A percentile compares a stretch with the other conserved stretches of the same genome.
phyloP scores from a whole-genome alignment of 1,140 invertebrate species.

The Drosophila rhopaloa region DNA sequence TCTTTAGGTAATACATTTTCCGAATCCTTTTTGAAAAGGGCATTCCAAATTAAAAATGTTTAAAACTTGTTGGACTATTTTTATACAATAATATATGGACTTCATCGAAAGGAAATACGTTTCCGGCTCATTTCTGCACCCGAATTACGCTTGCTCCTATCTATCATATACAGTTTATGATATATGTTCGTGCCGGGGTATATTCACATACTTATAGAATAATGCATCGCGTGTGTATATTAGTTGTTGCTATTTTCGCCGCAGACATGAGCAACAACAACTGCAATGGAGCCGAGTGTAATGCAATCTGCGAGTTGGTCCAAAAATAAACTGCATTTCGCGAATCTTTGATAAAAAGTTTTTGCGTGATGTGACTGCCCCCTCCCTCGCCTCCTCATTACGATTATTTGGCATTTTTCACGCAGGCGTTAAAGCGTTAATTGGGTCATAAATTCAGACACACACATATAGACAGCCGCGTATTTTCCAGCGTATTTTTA shows the following conservation, averaged over 20 bases:
- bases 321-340: constrained; percentile 70
- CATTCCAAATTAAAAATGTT: too few relatives aligned
- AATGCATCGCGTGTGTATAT: constrained; percentile 42
- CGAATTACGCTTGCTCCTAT: constrained; percentile 23
- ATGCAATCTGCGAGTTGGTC: constrained; percentile 67
- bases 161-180: constrained; percentile 23
- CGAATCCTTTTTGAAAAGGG: too few relatives aligned
- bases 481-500: constrained; percentile 69
- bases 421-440: constrained; percentile 70
- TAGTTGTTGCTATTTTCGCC: constrained; percentile 57
- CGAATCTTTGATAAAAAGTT: constrained; percentile 73
- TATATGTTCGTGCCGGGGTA: constrained; percentile 10
- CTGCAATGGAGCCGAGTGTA: constrained; percentile 68
- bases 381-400: constrained; percentile 21
- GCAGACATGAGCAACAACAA: constrained; percentile 35
- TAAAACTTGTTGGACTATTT: too few relatives aligned
- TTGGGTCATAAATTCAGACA: constrained; percentile 77
- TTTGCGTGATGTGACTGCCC: constrained; percentile 46
- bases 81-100: too few relatives aligned
- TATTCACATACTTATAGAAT: constrained; percentile 23
- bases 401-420: constrained; percentile 62
- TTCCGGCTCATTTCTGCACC: neutral
- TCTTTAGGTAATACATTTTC: too few relatives aligned
- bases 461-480: constrained; percentile 5
- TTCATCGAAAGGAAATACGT: neutral